Evolutionary conservation across 2,113 vertebrate genomes (phyloP).

Genomic region (Pedionomus torquatus): DNA sequence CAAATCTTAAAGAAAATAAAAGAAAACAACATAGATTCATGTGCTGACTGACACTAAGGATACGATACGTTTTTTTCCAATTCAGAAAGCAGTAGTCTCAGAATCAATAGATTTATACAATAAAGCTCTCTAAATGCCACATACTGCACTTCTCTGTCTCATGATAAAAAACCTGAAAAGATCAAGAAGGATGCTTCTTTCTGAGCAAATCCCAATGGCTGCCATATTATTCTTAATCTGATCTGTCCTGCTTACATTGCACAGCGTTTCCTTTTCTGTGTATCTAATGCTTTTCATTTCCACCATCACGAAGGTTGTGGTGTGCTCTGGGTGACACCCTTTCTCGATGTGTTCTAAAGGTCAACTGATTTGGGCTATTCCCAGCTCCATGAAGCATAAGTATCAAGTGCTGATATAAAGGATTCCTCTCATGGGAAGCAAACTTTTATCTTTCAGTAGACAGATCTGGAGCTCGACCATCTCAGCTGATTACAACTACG

Average conservation of each 20-base stretch:
- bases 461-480: neutral
- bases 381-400: neutral
- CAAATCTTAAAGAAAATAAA: neutral
- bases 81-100: neutral
- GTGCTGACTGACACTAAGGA: neutral
- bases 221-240: neutral
- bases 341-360: neutral
- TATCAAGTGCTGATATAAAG: neutral
- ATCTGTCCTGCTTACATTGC: neutral
- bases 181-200: neutral
- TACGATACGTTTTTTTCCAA: neutral
- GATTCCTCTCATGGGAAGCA: neutral
- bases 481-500: neutral
- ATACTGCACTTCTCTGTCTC: neutral
- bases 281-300: neutral
- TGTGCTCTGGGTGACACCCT: neutral
- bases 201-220: neutral
- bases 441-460: neutral
- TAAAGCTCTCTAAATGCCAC: neutral
- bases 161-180: neutral
- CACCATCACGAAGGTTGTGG: neutral
- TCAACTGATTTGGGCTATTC: neutral
- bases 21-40: neutral
- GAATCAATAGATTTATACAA: neutral
- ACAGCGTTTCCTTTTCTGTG: neutral